These are phyloP conservation scores for Tringa solitaria DNA, from an alignment of 2,113 vertebrate species.

Conservation along the genomic window DNA sequence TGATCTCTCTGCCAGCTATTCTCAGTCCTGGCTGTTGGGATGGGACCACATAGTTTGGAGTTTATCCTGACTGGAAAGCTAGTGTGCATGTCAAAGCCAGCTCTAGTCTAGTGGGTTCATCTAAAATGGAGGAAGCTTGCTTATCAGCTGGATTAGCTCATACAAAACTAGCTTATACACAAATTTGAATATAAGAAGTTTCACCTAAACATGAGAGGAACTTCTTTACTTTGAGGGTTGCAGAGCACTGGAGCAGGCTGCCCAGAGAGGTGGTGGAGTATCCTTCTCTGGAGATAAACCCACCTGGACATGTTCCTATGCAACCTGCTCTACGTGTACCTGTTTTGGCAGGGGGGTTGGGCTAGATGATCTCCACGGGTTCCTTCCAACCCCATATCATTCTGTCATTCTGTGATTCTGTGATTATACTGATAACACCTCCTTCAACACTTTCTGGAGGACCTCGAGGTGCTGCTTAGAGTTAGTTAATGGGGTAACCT, in stretches of 20 bases:
- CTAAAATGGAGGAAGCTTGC: not conserved
- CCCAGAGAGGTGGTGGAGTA: too few species aligned
- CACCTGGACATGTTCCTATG: too few species aligned
- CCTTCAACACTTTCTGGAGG: not conserved
- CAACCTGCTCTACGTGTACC: too few species aligned
- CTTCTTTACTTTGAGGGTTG: too few species aligned
- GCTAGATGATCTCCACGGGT: too few species aligned
- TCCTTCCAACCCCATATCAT: too few species aligned
- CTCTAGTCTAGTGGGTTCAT: not conserved
- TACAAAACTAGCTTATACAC: not conserved
- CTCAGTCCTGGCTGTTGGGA: not conserved
- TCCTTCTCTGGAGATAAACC: too few species aligned
- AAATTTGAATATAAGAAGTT: too few species aligned
- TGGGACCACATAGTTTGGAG: not conserved
- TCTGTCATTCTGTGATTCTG: too few species aligned
- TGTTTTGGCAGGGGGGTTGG: too few species aligned
- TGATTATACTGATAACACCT: not conserved
- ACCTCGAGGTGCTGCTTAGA: not conserved
- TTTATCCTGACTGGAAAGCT: not conserved
- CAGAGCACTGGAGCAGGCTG: too few species aligned
- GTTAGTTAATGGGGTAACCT: not conserved
- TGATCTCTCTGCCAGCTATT: not conserved
- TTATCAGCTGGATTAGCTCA: not conserved
- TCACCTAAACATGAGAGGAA: too few species aligned
- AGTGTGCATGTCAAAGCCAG: not conserved